A percentile compares a stretch with the other conserved stretches of the same genome.
Evolutionary conservation across 2,888 invertebrate species (phyloP).

Genomic region (Drosophila infuscata): DNA sequence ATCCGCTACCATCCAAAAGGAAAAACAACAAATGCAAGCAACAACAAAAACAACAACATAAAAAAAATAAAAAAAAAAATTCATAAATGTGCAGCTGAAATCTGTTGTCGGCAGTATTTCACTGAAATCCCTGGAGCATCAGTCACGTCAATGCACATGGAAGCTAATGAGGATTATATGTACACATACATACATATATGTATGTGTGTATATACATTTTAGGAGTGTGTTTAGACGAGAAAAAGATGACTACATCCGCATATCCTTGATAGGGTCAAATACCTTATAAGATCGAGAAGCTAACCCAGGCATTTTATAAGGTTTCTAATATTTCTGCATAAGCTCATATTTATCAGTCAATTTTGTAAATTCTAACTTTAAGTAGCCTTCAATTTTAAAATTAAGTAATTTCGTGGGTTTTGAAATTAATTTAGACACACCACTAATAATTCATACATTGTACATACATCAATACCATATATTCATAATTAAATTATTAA

Average conservation of each 20-base stretch:
- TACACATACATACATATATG: neutral
- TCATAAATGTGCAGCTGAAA: slow-evolving; percentile 24
- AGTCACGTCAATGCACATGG: neutral
- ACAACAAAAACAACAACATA: neutral
- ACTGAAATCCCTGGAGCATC: slow-evolving; percentile 7
- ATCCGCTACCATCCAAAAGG: neutral
- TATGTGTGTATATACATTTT: neutral
- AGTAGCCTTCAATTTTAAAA: neutral
- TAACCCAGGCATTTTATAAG: neutral
- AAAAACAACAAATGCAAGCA: neutral
- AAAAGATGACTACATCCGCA: neutral
- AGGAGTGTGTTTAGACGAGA: neutral
- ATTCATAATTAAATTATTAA: neutral
- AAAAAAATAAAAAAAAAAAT: neutral
- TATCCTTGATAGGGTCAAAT: neutral
- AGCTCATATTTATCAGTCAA: neutral
- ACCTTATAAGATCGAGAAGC: neutral
- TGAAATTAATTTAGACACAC: neutral
- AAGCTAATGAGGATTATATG: neutral
- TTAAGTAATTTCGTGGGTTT: neutral
- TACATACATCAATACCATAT: neutral
- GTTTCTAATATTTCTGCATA: neutral
- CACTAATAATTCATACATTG: no score
- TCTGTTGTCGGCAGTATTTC: slow-evolving; percentile 27
- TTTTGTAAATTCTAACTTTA: neutral